phyloP scores from a whole-genome alignment of 2,888 invertebrate genomes.

The Hanleya hanleyi region DNA sequence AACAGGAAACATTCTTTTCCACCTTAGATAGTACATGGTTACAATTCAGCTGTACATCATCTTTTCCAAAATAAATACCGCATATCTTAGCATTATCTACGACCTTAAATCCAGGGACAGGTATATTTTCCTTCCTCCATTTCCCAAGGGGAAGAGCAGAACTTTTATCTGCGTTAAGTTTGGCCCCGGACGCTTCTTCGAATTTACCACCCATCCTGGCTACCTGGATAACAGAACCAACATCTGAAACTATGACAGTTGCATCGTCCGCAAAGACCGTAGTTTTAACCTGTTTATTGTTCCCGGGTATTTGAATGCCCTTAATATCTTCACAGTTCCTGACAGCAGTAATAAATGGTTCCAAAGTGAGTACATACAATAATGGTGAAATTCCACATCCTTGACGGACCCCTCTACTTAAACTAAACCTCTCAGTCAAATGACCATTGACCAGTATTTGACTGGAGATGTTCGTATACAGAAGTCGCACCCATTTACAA shows the following conservation, averaged over 20 bases:
- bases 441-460: background rate
- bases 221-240: background rate
- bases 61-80: slow-evolving; percentile 1
- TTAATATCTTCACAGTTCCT: background rate
- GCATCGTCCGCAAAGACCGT: slow-evolving; percentile 25
- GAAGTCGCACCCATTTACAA: slow-evolving; percentile 38
- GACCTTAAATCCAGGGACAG: slow-evolving; percentile 31
- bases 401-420: background rate
- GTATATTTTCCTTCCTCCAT: slow-evolving; percentile 34
- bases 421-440: background rate
- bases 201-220: background rate
- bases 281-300: slow-evolving; percentile 2
- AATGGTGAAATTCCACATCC: background rate
- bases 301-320: slow-evolving; percentile 25
- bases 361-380: slow-evolving; percentile 1
- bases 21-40: background rate
- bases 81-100: background rate
- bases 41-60: background rate
- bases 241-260: background rate
- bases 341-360: background rate
- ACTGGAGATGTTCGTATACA: slow-evolving; percentile 26
- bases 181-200: slow-evolving; percentile 26
- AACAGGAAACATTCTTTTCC: background rate
- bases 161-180: slow-evolving; percentile 34
- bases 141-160: slow-evolving; percentile 33